A percentile compares a stretch with the other conserved stretches of the same genome.
Conservation (phyloP, 2,888 invertebrate species). For the Andrena bicolor region DNA sequence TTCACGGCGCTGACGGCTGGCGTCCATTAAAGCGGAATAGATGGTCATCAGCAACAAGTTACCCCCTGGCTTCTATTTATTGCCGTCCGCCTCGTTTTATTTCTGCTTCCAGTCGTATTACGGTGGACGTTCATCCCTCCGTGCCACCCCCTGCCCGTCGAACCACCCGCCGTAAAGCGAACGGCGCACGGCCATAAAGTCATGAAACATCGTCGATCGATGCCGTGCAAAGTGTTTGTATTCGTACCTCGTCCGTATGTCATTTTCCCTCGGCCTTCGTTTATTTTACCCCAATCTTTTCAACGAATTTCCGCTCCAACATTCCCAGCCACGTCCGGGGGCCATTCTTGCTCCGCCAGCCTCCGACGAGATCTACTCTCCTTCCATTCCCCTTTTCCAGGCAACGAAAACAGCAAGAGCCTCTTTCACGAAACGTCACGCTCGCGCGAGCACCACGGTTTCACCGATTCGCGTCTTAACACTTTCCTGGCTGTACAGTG, state of each 20-base stretch:
- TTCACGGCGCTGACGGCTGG: background rate
- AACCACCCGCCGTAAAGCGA: conserved; percentile 46
- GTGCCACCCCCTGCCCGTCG: background rate
- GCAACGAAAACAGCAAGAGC: background rate
- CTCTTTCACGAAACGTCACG: background rate
- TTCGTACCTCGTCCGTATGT: background rate
- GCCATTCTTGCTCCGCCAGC: background rate
- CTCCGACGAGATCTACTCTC: background rate
- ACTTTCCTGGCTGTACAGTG: too few species aligned
- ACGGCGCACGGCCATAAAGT: conserved; percentile 47
- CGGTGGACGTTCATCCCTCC: conserved; percentile 44
- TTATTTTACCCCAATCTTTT: conserved; percentile 24
- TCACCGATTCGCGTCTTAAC: too few species aligned
- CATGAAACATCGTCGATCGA: conserved; percentile 58
- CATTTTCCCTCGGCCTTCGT: conserved; percentile 7
- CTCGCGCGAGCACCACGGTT: background rate
- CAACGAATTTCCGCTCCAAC: conserved; percentile 1
- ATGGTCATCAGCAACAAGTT: conserved; percentile 23
- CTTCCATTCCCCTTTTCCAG: background rate
- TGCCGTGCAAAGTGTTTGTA: conserved; percentile 21
- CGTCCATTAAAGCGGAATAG: background rate
- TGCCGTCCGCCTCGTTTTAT: conserved; percentile 20
- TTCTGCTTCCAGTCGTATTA: conserved; percentile 17
- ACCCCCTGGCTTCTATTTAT: conserved; percentile 26
- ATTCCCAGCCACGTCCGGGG: background rate